These are phyloP conservation scores for Watsonalla binaria DNA, from an alignment of 2,888 invertebrate genomes.

Conservation along the genomic window DNA sequence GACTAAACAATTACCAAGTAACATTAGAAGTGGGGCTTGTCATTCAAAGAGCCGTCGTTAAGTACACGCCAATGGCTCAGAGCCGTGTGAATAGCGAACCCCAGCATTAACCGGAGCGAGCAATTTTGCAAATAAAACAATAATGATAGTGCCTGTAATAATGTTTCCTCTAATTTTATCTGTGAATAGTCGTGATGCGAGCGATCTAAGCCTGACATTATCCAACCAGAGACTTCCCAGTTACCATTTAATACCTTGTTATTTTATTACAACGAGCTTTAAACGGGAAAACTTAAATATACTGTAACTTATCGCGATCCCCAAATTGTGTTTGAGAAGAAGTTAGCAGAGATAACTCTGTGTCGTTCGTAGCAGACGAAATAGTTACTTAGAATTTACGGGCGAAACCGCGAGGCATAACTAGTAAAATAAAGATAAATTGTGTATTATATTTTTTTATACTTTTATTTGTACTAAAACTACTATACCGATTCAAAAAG, in stretches of 20 bases:
- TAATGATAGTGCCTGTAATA: constrained; percentile 56
- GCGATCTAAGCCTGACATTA: constrained; percentile 15
- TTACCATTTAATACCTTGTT: background rate
- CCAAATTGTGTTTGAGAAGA: no score
- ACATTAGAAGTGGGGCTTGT: constrained; percentile 54
- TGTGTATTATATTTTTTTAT: no score
- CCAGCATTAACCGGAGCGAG: constrained; percentile 49
- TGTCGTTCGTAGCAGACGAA: no score
- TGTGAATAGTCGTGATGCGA: constrained; percentile 30
- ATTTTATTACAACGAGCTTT: background rate
- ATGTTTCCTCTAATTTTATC: constrained; percentile 54
- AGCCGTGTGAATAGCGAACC: constrained; percentile 53
- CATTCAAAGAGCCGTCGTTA: constrained; percentile 57
- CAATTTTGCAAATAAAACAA: constrained; percentile 67
- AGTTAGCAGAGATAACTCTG: no score
- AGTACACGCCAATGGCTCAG: constrained; percentile 45
- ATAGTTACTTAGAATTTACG: no score
- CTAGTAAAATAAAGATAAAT: no score
- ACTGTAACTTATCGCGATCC: no score
- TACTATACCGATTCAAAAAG: no score
- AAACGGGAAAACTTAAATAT: no score
- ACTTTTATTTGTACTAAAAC: no score
- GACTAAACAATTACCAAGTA: constrained; percentile 48
- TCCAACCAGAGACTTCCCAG: constrained; percentile 6
- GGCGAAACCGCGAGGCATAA: no score